Percentiles rank a stretch among this genome's conserved stretches.
Conservation (phyloP, 2,113 vertebrate species). For the Bubo scandiacus region DNA sequence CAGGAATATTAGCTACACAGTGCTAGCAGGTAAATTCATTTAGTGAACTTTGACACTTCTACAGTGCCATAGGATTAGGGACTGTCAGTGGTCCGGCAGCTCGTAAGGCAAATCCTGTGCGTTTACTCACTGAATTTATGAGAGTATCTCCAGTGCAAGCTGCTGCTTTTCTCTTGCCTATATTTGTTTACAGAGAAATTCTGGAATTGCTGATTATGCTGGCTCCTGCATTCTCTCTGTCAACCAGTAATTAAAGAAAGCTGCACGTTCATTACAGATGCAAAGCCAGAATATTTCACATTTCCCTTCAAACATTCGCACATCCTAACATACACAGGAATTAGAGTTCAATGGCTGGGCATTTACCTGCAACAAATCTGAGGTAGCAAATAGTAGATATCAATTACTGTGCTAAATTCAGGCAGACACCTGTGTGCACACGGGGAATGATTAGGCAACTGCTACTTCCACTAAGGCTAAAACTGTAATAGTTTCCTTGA, state of each 20-base stretch:
- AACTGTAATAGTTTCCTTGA: neutral
- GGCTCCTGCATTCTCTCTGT: neutral
- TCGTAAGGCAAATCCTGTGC: neutral
- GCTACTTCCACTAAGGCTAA: neutral
- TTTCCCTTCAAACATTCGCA: neutral
- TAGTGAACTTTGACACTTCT: neutral
- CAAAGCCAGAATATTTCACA: neutral
- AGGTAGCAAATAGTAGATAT: neutral
- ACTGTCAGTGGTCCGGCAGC: neutral
- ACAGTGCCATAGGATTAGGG: neutral
- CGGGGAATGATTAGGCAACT: neutral
- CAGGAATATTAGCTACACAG: neutral
- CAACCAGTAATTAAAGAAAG: neutral
- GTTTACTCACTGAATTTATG: neutral
- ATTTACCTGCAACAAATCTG: neutral
- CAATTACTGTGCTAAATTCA: neutral
- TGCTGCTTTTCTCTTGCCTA: neutral
- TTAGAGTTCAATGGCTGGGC: neutral
- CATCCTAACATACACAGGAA: neutral
- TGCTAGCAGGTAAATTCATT: neutral
- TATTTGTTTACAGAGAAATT: neutral
- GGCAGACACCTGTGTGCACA: accelerated
- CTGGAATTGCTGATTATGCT: neutral
- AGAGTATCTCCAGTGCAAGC: neutral
- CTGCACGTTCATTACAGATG: neutral